Evolutionary conservation across 2,113 vertebrate genomes (phyloP).

Genomic region (Oreotragus oreotragus): DNA sequence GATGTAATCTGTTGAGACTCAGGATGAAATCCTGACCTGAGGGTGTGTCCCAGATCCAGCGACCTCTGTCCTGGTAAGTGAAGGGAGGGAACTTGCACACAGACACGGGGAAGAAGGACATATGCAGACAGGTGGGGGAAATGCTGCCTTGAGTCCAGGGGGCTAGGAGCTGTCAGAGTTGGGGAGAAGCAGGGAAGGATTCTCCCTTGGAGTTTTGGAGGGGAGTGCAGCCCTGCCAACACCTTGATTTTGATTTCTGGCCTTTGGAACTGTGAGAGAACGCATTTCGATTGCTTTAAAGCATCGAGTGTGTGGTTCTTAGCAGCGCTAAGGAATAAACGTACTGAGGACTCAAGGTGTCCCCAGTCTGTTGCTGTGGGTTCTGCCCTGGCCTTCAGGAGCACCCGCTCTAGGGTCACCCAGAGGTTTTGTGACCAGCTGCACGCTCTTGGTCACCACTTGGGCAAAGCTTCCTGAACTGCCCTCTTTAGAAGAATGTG

Average conservation of each 20-base stretch:
- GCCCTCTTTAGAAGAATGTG: not conserved
- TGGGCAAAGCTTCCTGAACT: not conserved
- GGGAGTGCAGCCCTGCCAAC: too few relatives aligned
- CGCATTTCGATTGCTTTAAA: not conserved
- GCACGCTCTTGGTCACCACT: not conserved
- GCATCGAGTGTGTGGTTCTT: not conserved
- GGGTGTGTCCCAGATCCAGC: not conserved
- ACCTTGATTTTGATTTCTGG: not conserved
- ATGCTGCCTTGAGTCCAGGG: not conserved
- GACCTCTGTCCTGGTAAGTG: not conserved
- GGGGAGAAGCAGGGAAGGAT: not conserved
- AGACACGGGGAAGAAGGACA: fast-evolving
- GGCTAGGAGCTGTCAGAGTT: not conserved
- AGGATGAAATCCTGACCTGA: not conserved
- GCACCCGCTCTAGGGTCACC: not conserved
- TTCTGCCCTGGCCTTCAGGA: not conserved
- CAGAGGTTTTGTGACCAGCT: not conserved
- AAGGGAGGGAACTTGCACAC: not conserved
- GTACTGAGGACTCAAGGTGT: not conserved
- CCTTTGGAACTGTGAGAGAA: not conserved
- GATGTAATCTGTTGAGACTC: not conserved
- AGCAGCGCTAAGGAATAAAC: not conserved
- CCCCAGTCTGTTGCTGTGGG: not conserved
- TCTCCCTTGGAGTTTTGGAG: not conserved
- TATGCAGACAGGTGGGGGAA: not conserved